Base-by-base conservation (phyloP, 64 coral and sea anemone genomes). In the Montipora efflorescens region DNA sequence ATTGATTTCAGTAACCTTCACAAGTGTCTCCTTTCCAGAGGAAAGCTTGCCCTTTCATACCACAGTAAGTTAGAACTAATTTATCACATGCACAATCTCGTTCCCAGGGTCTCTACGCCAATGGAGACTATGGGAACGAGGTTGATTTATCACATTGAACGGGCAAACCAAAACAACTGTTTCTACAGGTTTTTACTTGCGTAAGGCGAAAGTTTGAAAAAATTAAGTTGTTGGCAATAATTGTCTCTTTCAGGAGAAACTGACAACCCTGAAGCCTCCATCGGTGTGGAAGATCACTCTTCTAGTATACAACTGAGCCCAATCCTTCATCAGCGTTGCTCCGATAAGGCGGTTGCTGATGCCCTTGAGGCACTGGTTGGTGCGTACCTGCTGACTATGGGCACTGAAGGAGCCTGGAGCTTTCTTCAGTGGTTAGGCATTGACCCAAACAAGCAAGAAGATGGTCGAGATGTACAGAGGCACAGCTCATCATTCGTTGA, bases 351-450 rank as follows among this genome's bases (percentile, higher is more conserved):
- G 21, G 67, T 98, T 69, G 96, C 96, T 49, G 96, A 98, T 18
- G 15, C 89, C 67, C 92, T 84, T 9, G 96, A 98, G 70, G 96
- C 96, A 12, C 23, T 97, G 23, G 90, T 98, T 77, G 96, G 96
- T 43, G 96, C 79, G 52, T 98, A 89, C 43, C 82, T 98, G 36
- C 61, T 98, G 46, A 78, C 77, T 48, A 71, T 90, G 23, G 93
- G 96, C 10, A 28, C 73, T 15, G 51, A 95, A 45, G 93, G 72
- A 36, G 78, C 93, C 16, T 80, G 91, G n/a, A 68, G 48, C 21
- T 67, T 98, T 78, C 87, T 98, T 83, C 88, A 95, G 72, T 98
- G 96, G 96, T 50, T 98, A 22, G 96, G 78, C 14, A 73, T 98
- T 78, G 90, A 98, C 16, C 77, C 95, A 4, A 90, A 25, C 20